phyloP scores from a whole-genome alignment of 2,797 vertebrate species.

The Rhinogobio ventralis region DNA sequence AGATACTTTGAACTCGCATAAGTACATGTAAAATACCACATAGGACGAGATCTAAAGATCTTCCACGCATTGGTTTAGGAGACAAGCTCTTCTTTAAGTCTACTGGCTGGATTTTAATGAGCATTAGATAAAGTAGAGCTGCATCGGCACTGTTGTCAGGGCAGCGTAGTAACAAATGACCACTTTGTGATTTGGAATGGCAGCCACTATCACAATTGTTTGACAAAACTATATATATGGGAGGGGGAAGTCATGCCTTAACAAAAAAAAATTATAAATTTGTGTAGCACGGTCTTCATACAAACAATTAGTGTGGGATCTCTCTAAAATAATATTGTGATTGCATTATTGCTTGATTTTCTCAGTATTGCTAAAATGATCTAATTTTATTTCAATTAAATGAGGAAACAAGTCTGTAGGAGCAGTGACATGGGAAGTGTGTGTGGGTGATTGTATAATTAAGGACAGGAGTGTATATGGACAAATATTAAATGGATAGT shows the following conservation, averaged over 20 bases:
- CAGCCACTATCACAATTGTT: conserved; percentile 34
- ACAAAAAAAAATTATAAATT: neutral
- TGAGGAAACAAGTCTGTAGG: neutral
- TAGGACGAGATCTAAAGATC: conserved; percentile 54
- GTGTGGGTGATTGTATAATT: conserved; percentile 58
- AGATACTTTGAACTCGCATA: conserved; percentile 48
- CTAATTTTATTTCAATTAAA: conserved; percentile 1
- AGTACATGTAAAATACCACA: conserved; percentile 38
- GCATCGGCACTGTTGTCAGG: neutral
- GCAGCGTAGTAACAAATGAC: conserved; percentile 19
- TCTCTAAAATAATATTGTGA: conserved; percentile 1
- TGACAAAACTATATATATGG: neutral
- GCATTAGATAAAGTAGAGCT: conserved; percentile 19
- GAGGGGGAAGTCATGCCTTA: conserved; percentile 42
- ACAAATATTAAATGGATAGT: neutral
- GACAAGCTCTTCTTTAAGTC: conserved; percentile 32
- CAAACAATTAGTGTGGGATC: neutral
- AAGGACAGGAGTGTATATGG: neutral
- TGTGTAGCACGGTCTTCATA: conserved; percentile 3
- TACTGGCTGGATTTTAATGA: neutral
- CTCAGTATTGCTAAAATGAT: neutral
- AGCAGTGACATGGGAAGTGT: conserved; percentile 48
- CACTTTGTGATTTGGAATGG: conserved; percentile 31
- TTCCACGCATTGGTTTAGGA: conserved; percentile 54
- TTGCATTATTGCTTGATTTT: neutral